These are phyloP conservation scores for Thunnus albacares DNA, from an alignment of 2,797 vertebrate species.

Conservation along the genomic window DNA sequence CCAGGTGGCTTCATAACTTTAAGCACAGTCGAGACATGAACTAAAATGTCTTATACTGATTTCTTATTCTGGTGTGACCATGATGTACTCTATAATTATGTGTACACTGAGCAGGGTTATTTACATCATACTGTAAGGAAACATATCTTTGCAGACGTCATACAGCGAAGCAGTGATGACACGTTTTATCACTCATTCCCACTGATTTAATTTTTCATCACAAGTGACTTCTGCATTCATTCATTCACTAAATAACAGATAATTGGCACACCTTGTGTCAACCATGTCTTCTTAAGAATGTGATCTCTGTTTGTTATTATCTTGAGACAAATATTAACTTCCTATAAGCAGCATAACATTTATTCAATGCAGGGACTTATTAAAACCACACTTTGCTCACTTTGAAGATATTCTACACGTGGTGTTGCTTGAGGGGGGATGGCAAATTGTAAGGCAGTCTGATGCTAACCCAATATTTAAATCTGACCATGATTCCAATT, in stretches of 20 bases:
- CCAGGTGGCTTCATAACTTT: constrained; percentile 44
- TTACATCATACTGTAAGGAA: not conserved
- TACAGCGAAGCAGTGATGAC: constrained; percentile 6
- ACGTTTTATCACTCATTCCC: not conserved
- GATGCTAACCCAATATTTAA: constrained; percentile 62
- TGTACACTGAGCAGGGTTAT: constrained; percentile 5
- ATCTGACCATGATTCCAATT: constrained; percentile 68
- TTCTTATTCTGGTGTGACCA: constrained; percentile 34
- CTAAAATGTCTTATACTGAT: constrained; percentile 31
- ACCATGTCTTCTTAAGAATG: not conserved
- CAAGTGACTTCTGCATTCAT: not conserved
- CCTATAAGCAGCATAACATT: constrained; percentile 16
- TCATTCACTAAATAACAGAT: not conserved
- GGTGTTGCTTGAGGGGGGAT: constrained; percentile 39
- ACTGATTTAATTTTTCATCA: not conserved
- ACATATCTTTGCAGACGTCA: not conserved
- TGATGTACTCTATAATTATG: constrained; percentile 40
- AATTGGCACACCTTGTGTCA: not conserved
- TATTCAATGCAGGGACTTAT: constrained; percentile 22
- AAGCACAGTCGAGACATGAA: constrained; percentile 41
- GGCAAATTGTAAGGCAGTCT: constrained; percentile 48
- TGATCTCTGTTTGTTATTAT: constrained; percentile 27
- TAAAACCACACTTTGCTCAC: constrained; percentile 31
- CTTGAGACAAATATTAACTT: constrained; percentile 19
- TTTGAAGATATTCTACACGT: constrained; percentile 62